A percentile compares a stretch with the other conserved stretches of the same genome.
Conservation (phyloP, 1,140 invertebrate genomes). For the Chelonus insularis region DNA sequence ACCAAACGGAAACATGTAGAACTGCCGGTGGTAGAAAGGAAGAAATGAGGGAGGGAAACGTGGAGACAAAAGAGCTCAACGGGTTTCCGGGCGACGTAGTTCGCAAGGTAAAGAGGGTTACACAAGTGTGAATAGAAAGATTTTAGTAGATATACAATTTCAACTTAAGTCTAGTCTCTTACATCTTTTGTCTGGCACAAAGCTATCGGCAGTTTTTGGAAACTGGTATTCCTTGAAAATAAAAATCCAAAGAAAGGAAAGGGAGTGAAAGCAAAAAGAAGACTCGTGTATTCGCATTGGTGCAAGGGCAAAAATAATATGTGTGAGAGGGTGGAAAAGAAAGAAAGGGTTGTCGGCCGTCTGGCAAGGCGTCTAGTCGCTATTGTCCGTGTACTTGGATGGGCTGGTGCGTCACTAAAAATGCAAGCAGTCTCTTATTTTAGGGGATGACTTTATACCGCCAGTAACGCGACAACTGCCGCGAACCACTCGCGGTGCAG, state of each 20-base stretch:
- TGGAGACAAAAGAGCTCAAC: conserved; percentile 16
- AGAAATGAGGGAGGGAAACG: neutral
- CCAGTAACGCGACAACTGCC: conserved; percentile 4
- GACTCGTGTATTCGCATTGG: neutral
- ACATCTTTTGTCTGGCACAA: neutral
- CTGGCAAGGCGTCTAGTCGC: conserved; percentile 26
- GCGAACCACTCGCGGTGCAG: conserved; percentile 14
- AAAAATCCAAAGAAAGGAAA: too few relatives aligned
- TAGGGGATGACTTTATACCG: conserved; percentile 26
- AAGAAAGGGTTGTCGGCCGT: conserved; percentile 16
- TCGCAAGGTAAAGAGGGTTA: neutral
- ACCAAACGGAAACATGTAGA: neutral
- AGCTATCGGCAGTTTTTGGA: neutral
- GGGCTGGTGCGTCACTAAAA: conserved; percentile 25
- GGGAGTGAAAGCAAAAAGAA: neutral
- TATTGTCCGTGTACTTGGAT: conserved; percentile 21
- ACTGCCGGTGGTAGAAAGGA: neutral
- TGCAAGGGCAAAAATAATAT: conserved; percentile 1
- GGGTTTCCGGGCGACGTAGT: neutral
- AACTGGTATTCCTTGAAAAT: conserved; percentile 1
- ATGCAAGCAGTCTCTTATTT: conserved; percentile 30
- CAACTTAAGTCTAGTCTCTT: conserved; percentile 5
- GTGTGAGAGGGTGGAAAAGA: conserved; percentile 13
- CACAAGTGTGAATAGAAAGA: conserved; percentile 13
- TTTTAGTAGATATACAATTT: neutral